phyloP scores from a whole-genome alignment of 2,888 invertebrate genomes.

The Conomelus anceps region DNA sequence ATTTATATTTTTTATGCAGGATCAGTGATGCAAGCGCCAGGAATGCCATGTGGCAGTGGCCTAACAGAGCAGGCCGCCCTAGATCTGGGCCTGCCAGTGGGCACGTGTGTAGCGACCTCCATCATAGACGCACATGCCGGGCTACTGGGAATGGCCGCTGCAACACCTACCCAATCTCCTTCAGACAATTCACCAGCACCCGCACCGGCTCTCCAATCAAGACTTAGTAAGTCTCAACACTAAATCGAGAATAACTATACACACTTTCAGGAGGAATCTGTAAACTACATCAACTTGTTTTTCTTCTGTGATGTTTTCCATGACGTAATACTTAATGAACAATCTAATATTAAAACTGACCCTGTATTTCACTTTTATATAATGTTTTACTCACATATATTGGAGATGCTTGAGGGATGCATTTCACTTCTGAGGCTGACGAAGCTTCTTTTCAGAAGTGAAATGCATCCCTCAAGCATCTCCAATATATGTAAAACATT shows the following conservation, averaged over 20 bases:
- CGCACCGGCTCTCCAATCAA: constrained; percentile 41
- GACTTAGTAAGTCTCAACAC: constrained; percentile 44
- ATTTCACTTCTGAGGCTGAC: too few relatives aligned
- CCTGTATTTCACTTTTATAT: too few relatives aligned
- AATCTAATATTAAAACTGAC: too few relatives aligned
- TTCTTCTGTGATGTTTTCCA: too few relatives aligned
- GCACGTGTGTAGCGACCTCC: constrained; percentile 78
- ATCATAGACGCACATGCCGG: constrained; percentile 96
- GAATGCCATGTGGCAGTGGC: constrained; percentile 59
- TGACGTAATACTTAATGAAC: too few relatives aligned
- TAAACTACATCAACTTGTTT: too few relatives aligned
- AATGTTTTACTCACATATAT: too few relatives aligned
- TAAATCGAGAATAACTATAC: not conserved
- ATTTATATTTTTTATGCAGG: constrained; percentile 41
- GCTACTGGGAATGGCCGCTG: constrained; percentile 61
- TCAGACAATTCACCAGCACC: constrained; percentile 32
- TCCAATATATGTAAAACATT: too few relatives aligned
- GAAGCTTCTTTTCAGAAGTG: too few relatives aligned
- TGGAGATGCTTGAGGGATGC: too few relatives aligned
- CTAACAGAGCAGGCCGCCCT: constrained; percentile 57
- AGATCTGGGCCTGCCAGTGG: constrained; percentile 59
- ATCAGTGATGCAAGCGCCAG: constrained; percentile 58
- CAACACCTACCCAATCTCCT: constrained; percentile 40
- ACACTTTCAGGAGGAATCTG: too few relatives aligned
- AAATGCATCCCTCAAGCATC: too few relatives aligned